A percentile compares a stretch with the other conserved stretches of the same genome.
phyloP scores from a whole-genome alignment of 2,888 invertebrate species.

The Anorthoa munda region DNA sequence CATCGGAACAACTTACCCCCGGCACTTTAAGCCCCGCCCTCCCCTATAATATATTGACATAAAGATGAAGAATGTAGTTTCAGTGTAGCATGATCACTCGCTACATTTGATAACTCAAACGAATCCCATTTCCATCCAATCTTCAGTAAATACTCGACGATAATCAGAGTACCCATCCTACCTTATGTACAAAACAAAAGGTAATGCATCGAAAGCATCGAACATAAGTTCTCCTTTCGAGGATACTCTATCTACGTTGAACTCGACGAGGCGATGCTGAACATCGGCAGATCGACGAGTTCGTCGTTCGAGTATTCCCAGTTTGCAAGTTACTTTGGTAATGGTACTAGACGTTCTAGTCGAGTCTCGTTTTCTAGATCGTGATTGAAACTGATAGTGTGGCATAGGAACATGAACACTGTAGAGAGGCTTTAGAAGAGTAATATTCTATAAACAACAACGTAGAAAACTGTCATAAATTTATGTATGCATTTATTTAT shows the following conservation, averaged over 20 bases:
- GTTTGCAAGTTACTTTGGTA: slow-evolving; percentile 19
- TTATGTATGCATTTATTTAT: too few relatives aligned
- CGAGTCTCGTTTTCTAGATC: slow-evolving; percentile 18
- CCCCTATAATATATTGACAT: background rate
- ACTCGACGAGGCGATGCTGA: slow-evolving; percentile 37
- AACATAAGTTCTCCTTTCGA: slow-evolving; percentile 12
- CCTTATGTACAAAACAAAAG: slow-evolving; percentile 14
- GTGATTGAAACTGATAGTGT: slow-evolving; percentile 33
- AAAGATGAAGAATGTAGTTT: background rate
- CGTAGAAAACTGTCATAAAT: too few relatives aligned
- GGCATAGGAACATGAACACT: too few relatives aligned
- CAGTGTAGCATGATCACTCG: too few relatives aligned
- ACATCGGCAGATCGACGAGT: slow-evolving; percentile 43
- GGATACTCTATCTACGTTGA: slow-evolving; percentile 26
- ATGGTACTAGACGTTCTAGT: slow-evolving; percentile 19
- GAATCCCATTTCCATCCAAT: background rate
- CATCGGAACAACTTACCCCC: too few relatives aligned
- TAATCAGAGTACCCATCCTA: slow-evolving; percentile 4
- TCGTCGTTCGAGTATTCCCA: slow-evolving; percentile 19
- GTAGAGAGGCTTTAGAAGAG: too few relatives aligned
- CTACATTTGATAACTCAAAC: background rate
- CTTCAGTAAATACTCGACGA: background rate
- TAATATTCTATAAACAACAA: too few relatives aligned
- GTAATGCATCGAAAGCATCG: slow-evolving; percentile 37
- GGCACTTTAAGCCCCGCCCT: too few relatives aligned